Evolutionary conservation across 2,797 vertebrate genomes (phyloP).

Genomic region (Zalophus californianus): DNA sequence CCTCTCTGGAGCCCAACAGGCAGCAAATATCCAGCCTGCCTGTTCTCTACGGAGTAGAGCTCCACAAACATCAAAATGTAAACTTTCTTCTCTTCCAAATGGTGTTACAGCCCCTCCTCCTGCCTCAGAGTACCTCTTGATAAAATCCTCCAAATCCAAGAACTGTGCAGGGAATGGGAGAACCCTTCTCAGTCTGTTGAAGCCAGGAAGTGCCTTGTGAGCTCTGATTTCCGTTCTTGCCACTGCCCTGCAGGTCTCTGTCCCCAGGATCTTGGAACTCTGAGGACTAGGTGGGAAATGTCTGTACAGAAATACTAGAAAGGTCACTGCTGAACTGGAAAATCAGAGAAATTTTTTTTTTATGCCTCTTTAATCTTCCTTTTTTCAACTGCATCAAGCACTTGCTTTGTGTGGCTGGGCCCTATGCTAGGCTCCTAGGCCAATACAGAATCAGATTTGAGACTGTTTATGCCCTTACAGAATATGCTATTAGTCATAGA

Average conservation of each 20-base stretch:
- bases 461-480: not conserved
- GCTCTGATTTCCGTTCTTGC: conserved; percentile 4
- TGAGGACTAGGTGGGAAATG: not conserved
- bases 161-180: not conserved
- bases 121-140: conserved; percentile 36
- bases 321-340: not conserved
- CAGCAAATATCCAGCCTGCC: not conserved
- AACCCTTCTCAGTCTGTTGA: not conserved
- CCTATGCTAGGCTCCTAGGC: not conserved
- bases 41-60: not conserved
- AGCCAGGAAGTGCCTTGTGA: not conserved
- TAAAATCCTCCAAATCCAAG: not conserved
- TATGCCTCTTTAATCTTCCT: not conserved
- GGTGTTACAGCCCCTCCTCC: not conserved
- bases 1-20: not conserved
- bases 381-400: not conserved
- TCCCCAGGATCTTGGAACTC: not conserved
- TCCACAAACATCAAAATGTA: not conserved
- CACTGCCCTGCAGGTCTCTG: not conserved
- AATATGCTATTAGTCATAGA: not conserved
- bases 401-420: not conserved
- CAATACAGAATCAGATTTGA: not conserved
- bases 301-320: not conserved
- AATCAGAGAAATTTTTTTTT: conserved; percentile 8
- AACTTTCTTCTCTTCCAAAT: not conserved